A percentile compares a stretch with the other conserved stretches of the same genome.
Evolutionary conservation across 2,797 vertebrate genomes (phyloP).

Genomic region (Oryzias sinensis): DNA sequence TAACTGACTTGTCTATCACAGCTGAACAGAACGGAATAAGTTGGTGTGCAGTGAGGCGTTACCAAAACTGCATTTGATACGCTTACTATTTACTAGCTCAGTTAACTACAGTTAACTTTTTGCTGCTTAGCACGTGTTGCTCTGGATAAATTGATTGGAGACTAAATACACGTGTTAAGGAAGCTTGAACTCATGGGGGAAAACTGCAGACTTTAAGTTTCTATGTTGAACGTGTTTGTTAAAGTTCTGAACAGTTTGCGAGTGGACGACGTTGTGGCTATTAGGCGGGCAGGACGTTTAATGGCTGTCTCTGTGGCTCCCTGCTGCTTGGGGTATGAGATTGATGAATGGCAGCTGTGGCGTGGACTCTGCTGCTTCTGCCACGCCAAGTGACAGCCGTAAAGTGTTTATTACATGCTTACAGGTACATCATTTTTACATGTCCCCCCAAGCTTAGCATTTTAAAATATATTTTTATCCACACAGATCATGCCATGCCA

Average conservation of each 20-base stretch:
- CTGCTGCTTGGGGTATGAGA: constrained; percentile 27
- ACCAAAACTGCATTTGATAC: neutral
- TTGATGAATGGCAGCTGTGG: constrained; percentile 37
- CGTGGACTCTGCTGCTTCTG: constrained; percentile 14
- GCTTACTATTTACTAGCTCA: neutral
- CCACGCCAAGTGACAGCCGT: constrained; percentile 17
- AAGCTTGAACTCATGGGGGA: no score
- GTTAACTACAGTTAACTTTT: neutral
- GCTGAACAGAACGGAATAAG: neutral
- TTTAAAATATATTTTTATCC: neutral
- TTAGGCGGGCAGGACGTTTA: constrained; percentile 4
- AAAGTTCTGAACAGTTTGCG: neutral
- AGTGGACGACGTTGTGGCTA: neutral
- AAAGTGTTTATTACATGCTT: constrained; percentile 36
- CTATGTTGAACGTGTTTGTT: neutral
- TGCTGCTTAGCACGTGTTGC: no score
- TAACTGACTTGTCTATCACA: constrained; percentile 6
- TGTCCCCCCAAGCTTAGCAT: constrained; percentile 11
- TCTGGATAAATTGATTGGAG: no score
- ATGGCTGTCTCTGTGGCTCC: constrained; percentile 9
- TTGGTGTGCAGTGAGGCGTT: neutral
- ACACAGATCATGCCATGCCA: neutral
- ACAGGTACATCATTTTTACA: constrained; percentile 4
- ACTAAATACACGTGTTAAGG: no score
- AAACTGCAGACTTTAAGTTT: no score